A percentile compares a stretch with the other conserved stretches of the same genome.
Conservation (phyloP, 1,140 invertebrate species). For the Centruroides sculpturatus region DNA sequence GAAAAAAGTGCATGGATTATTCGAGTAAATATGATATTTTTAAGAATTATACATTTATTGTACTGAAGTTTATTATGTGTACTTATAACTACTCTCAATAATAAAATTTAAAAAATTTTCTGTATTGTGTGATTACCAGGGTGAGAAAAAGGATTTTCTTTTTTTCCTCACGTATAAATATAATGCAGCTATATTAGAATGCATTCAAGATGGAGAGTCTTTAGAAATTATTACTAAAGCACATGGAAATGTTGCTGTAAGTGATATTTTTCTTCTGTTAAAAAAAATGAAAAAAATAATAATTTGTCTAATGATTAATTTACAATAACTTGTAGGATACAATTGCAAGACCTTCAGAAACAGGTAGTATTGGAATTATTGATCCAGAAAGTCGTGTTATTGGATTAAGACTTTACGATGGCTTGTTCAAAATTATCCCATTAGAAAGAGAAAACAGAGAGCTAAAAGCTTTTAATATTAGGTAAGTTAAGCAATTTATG, state of each 20-base stretch:
- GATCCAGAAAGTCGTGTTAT: slow-evolving; percentile 91
- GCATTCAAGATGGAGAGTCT: slow-evolving; percentile 46
- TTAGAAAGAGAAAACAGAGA: slow-evolving; percentile 80
- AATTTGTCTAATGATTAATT: too few relatives aligned
- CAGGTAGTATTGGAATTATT: slow-evolving; percentile 54
- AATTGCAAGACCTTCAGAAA: slow-evolving; percentile 35
- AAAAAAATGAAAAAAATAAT: too few relatives aligned
- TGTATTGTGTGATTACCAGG: slow-evolving; percentile 35
- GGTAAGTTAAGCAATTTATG: slow-evolving; percentile 33
- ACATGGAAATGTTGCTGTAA: slow-evolving; percentile 89
- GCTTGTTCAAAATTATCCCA: slow-evolving; percentile 76
- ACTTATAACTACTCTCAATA: too few relatives aligned
- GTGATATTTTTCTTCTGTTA: slow-evolving; percentile 18
- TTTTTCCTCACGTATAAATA: slow-evolving; percentile 87
- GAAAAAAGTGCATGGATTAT: too few relatives aligned
- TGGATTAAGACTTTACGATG: slow-evolving; percentile 89
- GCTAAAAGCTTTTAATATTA: slow-evolving; percentile 82
- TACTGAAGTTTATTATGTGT: too few relatives aligned
- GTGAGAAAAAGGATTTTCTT: slow-evolving; percentile 83
- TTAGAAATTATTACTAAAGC: slow-evolving; percentile 90
- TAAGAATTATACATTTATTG: too few relatives aligned
- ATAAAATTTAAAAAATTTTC: too few relatives aligned
- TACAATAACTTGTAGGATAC: slow-evolving; percentile 25
- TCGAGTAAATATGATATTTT: too few relatives aligned
- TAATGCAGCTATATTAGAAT: slow-evolving; percentile 95